Conservation (phyloP, 2,888 invertebrate genomes). For the Prenolepis imparis region DNA sequence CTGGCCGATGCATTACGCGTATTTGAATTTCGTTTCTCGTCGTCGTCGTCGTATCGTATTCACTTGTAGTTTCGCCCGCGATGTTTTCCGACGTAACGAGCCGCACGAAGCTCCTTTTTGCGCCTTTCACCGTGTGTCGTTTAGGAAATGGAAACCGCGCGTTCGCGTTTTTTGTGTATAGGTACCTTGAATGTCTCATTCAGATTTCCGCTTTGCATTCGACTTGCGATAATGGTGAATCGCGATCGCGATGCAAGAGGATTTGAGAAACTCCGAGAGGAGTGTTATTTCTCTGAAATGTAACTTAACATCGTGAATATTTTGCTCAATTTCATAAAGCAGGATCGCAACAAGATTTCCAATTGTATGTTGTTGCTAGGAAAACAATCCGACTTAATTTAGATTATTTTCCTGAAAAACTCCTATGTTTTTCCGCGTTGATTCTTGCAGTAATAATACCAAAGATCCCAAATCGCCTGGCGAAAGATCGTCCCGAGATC, state of each 20-base stretch:
- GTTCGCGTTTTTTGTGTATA: constrained; percentile 14
- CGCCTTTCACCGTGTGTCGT: constrained; percentile 44
- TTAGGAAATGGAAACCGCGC: constrained; percentile 48
- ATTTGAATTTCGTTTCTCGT: constrained; percentile 64
- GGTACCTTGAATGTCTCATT: constrained; percentile 24
- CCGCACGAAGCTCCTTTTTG: constrained; percentile 40
- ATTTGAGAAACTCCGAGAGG: constrained; percentile 7
- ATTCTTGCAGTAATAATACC: background rate
- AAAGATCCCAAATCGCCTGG: background rate
- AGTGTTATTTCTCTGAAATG: constrained; percentile 7
- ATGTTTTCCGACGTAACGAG: constrained; percentile 57
- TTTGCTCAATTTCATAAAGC: background rate
- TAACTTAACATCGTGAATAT: background rate
- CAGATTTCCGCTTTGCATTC: constrained; percentile 47
- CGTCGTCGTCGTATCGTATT: constrained; percentile 40
- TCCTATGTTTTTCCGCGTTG: background rate
- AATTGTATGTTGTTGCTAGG: background rate
- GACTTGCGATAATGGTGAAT: constrained; percentile 31
- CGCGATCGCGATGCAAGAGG: constrained; percentile 21
- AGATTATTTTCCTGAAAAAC: background rate
- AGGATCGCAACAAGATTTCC: background rate
- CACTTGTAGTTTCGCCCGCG: constrained; percentile 41
- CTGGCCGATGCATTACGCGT: constrained; percentile 59
- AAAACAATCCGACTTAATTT: background rate
- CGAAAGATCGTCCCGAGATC: background rate